phyloP scores from a whole-genome alignment of 2,888 invertebrate species.

The Drosophila mulleri region DNA sequence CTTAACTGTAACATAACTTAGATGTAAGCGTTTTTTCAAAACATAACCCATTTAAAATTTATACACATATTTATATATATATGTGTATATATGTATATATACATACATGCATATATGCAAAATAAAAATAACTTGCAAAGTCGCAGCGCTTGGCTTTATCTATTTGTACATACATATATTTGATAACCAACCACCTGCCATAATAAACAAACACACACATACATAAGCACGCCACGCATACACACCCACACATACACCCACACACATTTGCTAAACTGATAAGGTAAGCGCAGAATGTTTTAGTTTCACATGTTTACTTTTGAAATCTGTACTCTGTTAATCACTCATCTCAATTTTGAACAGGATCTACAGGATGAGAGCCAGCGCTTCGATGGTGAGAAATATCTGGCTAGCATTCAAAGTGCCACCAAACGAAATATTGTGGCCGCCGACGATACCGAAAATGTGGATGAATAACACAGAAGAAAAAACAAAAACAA shows the following conservation, averaged over 20 bases:
- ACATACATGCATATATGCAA: constrained; percentile 53
- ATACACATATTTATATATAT: constrained; percentile 42
- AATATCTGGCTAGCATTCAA: constrained; percentile 83
- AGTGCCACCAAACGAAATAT: constrained; percentile 84
- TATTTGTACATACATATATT: constrained; percentile 29
- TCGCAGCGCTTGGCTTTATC: constrained; percentile 47
- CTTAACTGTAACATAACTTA: constrained; percentile 44
- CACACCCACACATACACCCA: constrained; percentile 16
- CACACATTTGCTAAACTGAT: constrained; percentile 4
- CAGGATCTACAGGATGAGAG: constrained; percentile 85
- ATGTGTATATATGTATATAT: constrained; percentile 47
- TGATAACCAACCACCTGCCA: constrained; percentile 13
- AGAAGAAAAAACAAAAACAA: constrained; percentile 17
- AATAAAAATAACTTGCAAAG: constrained; percentile 72
- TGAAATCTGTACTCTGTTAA: not conserved
- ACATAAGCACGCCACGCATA: constrained; percentile 9
- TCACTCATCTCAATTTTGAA: constrained; percentile 13
- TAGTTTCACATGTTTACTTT: not conserved
- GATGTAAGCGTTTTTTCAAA: constrained; percentile 64
- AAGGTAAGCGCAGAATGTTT: constrained; percentile 49
- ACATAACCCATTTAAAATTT: constrained; percentile 47
- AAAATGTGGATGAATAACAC: constrained; percentile 75
- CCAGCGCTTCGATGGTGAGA: constrained; percentile 85
- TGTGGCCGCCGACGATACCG: constrained; percentile 80
- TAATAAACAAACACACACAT: constrained; percentile 2